Percentiles rank a stretch among this genome's conserved stretches.
These are phyloP conservation scores for Neotoma lepida DNA, from an alignment of 2,113 vertebrate genomes.

Conservation along the genomic window DNA sequence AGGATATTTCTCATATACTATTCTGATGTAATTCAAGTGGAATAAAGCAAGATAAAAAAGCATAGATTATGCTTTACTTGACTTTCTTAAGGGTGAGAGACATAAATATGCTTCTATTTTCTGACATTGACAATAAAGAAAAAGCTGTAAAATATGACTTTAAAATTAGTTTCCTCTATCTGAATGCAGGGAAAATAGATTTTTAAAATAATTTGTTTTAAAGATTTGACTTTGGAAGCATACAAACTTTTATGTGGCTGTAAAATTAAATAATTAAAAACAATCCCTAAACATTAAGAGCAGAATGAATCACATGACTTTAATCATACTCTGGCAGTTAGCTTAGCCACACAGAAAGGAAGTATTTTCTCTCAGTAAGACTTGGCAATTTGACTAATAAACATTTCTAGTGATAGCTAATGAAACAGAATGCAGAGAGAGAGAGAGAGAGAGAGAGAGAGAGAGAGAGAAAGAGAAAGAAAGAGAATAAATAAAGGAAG, in stretches of 20 bases:
- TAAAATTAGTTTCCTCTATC: not conserved
- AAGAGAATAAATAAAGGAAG: no score
- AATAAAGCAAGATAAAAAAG: not conserved
- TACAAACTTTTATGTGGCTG: not conserved
- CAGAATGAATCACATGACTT: constrained; percentile 37
- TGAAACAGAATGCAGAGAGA: not conserved
- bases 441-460: no score
- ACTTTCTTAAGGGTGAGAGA: not conserved
- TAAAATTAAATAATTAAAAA: constrained; percentile 47
- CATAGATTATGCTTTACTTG: not conserved
- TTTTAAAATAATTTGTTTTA: constrained; percentile 40
- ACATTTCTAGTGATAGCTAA: not conserved
- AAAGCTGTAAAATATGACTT: not conserved
- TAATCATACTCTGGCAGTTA: not conserved
- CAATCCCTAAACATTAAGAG: constrained; percentile 26
- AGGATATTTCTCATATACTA: not conserved
- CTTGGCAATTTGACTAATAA: not conserved
- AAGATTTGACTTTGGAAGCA: constrained; percentile 32
- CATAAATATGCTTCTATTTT: not conserved
- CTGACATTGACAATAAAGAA: constrained; percentile 31
- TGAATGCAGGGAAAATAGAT: not conserved
- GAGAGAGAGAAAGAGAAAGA: no score
- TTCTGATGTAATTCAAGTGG: constrained; percentile 22
- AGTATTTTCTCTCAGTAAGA: not conserved
- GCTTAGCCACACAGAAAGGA: not conserved